A percentile compares a stretch with the other conserved stretches of the same genome.
Evolutionary conservation across 2,797 vertebrate genomes (phyloP).

Genomic region (Rhinophrynus dorsalis): DNA sequence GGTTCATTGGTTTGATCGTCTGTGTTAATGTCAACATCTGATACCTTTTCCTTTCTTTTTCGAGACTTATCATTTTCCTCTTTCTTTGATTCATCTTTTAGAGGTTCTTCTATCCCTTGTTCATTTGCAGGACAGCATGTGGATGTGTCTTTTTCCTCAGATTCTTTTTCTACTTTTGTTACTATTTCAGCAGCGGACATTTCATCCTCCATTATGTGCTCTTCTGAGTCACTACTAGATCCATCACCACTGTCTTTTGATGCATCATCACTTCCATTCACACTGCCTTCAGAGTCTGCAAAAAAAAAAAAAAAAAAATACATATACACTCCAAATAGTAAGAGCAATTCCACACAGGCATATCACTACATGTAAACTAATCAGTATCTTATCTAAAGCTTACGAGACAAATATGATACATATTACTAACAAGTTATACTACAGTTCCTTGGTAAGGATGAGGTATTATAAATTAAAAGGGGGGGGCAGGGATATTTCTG

Average conservation of each 20-base stretch:
- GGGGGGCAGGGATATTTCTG: no score
- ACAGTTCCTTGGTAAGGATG: no score
- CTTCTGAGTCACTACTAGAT: constrained; percentile 88
- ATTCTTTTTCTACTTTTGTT: constrained; percentile 54
- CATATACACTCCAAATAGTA: not conserved
- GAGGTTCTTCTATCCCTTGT: constrained; percentile 65
- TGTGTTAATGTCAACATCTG: constrained; percentile 58
- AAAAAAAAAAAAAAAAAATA: constrained; percentile 60
- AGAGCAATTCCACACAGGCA: no score
- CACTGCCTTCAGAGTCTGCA: constrained; percentile 93
- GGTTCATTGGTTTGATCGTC: constrained; percentile 83
- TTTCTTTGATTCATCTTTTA: constrained; percentile 80
- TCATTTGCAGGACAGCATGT: constrained; percentile 73
- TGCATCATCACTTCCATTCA: constrained; percentile 86
- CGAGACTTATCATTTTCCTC: constrained; percentile 70
- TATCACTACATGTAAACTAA: no score
- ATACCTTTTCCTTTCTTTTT: constrained; percentile 75
- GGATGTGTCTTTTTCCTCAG: constrained; percentile 68
- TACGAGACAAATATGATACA: no score
- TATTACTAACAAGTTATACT: no score
- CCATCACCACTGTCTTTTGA: constrained; percentile 83
- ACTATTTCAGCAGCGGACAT: constrained; percentile 19
- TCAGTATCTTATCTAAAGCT: no score
- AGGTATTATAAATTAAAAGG: no score
- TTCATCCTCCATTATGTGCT: constrained; percentile 77